Evolutionary conservation across 2,797 vertebrate species (phyloP).

Genomic region (Glyptemys insculpta): DNA sequence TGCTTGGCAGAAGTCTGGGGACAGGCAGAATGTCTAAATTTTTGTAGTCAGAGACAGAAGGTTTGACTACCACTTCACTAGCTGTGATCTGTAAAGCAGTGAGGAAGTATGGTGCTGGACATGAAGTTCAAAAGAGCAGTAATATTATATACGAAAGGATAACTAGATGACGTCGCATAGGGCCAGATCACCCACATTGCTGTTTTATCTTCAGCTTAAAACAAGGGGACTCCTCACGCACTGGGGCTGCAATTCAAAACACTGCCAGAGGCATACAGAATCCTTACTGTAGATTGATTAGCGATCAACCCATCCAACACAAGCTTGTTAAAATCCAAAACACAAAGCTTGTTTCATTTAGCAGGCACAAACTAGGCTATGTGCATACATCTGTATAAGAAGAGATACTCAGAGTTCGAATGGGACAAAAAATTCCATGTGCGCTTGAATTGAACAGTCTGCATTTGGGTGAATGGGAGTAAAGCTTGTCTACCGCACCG

Average conservation of each 20-base stretch:
- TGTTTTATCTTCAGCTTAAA: background rate
- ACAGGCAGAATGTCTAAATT: background rate
- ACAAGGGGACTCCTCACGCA: background rate
- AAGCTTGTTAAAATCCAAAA: background rate
- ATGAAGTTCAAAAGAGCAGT: background rate
- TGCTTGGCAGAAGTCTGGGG: background rate
- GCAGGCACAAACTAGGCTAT: background rate
- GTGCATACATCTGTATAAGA: background rate
- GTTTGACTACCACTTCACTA: background rate
- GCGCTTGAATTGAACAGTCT: conserved; percentile 47
- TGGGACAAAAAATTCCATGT: background rate
- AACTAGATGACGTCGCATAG: fast-evolving
- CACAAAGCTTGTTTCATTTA: background rate
- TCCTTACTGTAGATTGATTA: fast-evolving
- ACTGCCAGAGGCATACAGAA: fast-evolving
- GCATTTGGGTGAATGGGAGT: background rate
- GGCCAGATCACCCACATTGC: background rate
- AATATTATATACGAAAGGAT: fast-evolving
- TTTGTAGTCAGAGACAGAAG: background rate
- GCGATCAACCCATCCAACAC: background rate
- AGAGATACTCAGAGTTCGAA: background rate
- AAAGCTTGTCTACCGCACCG: background rate
- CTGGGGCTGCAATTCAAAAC: background rate
- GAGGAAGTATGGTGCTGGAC: background rate
- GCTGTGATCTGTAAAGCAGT: fast-evolving